Evolutionary conservation across 2,888 invertebrate species (phyloP), one percentile per base, ranked within the genome.

Genomic region (Spilosoma lubricipeda): DNA sequence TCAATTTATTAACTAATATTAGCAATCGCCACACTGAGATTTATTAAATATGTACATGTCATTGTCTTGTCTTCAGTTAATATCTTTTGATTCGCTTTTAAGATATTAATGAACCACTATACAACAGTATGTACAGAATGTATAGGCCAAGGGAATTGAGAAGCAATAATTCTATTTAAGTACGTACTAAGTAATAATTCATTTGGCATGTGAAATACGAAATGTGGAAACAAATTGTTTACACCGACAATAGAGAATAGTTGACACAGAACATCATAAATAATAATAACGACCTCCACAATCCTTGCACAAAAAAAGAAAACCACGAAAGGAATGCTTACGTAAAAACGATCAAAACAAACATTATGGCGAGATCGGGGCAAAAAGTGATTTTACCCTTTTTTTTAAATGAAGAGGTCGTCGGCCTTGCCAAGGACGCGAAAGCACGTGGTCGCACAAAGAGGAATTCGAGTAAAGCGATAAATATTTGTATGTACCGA

Each of bases 291-390:
- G 87, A 88, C 85, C 89, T 83, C 85, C 88, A 90, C 88, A 86
- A 90, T 89, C 87, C 82, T 84, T 76, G 81, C 81, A 85, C 81
- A 86, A 86, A 88, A 83, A 77, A 90, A 90, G 89, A 86, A 90
- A 89, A 89, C 86, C 86, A 88, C 89, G 88, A 86, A 67, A 87
- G 88, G 87, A 88, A 89, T 89, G 89, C 93, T 93, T 92, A 93
- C 91, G 91, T 92, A 91, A 92, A 93, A 93, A 92, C 93, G 92
- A 94, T 93, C 92, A 94, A 94, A 95, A 94, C 93, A 95, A 95
- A 95, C 93, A 91, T 91, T 91, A 91, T 88, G 91, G 83, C 88
- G 86, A 89, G 91, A 89, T 90, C 84, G 86, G 87, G 84, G 89
- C 91, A 93, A 93, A 94, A 94, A 92, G 89, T 82, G 48, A 88